Base-by-base conservation (phyloP, 2,888 invertebrate genomes). In the Neoscelio sp. region DNA sequence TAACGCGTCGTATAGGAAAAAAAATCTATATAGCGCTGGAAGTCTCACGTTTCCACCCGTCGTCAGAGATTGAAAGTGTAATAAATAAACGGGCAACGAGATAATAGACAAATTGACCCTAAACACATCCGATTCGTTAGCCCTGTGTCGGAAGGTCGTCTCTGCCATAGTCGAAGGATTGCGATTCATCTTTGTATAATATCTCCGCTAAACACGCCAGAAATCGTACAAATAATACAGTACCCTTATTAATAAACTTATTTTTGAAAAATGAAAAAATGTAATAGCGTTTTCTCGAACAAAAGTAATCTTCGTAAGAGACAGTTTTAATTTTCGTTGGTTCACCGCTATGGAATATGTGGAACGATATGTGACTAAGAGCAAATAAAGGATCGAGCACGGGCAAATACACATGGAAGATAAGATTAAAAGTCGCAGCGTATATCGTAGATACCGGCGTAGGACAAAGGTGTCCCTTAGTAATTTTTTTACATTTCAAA, bases 51-150 rank as follows among this genome's bases (percentile, higher is more conserved):
- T 82, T 81, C 79, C 74, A 64, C 77, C 38, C 67, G 62, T 70
- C 67, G 80, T 71, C 75, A 76, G 82, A 83, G 83, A 83, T 83
- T 84, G 85, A 78, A 85, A 84, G 85, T 83, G 84, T 85, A 86
- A 86, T 86, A 88, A 88, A 88, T 88, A 88, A 88, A 85, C 83
- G 85, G 85, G 84, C 85, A 87, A 88, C 83, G 83, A 87, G 86
- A 87, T 89, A 88, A 89, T 89, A 85, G 87, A 87, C 84, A 87
- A 87, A 89, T 89, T 89, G 88, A 85, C 85, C 84, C 85, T 87
- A 87, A 87, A 85, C 84, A 82, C 87, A 87, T 88, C 87, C 86
- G 85, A 88, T 86, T 84, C 84, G 85, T 87, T 85, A 83, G 82
- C 67, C 81, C 83, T 81, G 84, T 82, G 85, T 85, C 84, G 85